Conservation (phyloP, 2,797 vertebrate genomes). For the Antrozous pallidus region DNA sequence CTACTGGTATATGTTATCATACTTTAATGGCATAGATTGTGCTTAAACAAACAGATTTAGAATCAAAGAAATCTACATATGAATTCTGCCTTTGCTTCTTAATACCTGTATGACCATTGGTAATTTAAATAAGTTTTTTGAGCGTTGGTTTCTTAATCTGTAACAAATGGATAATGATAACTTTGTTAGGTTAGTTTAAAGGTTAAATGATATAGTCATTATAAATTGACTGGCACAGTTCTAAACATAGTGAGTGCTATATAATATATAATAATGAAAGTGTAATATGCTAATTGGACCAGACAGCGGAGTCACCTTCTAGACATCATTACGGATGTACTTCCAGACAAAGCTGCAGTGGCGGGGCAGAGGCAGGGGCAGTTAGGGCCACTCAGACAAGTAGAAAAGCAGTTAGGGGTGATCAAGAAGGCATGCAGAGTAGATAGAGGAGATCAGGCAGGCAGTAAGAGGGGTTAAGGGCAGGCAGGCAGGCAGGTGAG, state of each 20-base stretch:
- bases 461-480: too few species aligned
- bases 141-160: background rate
- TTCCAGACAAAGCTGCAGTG: too few species aligned
- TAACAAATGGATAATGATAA: background rate
- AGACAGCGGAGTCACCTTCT: too few species aligned
- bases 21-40: background rate
- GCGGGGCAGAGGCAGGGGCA: too few species aligned
- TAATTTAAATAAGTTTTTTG: background rate
- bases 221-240: background rate
- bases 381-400: too few species aligned
- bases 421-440: too few species aligned
- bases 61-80: background rate
- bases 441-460: too few species aligned
- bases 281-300: too few species aligned
- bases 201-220: background rate
- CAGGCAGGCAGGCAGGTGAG: too few species aligned
- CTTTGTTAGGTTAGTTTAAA: slow-evolving; percentile 3
- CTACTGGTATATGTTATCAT: background rate
- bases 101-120: background rate
- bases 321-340: too few species aligned
- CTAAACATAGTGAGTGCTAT: background rate
- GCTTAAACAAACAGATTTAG: background rate
- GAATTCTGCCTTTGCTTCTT: background rate
- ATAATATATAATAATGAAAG: background rate
- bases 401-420: too few species aligned